Conservation (phyloP, 2,888 invertebrate species). For the Patella ulyssiponensis region DNA sequence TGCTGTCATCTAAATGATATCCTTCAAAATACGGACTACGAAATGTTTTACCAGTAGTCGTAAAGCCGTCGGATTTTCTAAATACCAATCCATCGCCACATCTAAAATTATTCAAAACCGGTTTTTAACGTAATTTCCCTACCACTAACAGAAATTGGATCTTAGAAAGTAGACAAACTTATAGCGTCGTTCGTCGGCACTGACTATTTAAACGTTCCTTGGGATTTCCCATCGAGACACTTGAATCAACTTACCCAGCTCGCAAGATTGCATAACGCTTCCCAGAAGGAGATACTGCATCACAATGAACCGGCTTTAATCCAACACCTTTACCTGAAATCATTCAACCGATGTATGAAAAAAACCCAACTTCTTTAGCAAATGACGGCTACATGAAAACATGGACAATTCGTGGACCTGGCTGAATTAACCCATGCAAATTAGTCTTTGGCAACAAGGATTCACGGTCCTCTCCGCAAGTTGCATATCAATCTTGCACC, state of each 20-base stretch:
- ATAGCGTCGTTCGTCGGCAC: too few species aligned
- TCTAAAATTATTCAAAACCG: background rate
- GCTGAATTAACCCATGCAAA: background rate
- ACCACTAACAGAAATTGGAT: too few species aligned
- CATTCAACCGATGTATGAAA: background rate
- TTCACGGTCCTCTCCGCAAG: too few species aligned
- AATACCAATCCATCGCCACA: conserved; percentile 4
- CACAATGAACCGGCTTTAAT: background rate
- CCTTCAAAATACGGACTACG: background rate
- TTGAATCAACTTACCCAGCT: background rate
- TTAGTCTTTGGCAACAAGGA: too few species aligned
- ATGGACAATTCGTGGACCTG: background rate
- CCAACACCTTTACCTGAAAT: background rate
- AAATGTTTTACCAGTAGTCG: conserved; percentile 4
- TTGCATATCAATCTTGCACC: too few species aligned
- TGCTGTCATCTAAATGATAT: background rate
- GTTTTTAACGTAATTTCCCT: too few species aligned
- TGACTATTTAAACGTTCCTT: too few species aligned
- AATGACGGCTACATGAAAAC: background rate
- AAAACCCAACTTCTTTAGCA: background rate
- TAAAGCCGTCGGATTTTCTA: background rate
- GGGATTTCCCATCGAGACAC: too few species aligned
- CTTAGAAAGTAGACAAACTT: too few species aligned
- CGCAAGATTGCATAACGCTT: background rate
- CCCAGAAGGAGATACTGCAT: background rate